phyloP scores from a whole-genome alignment of 2,797 vertebrate species.

The Coccyzus lansbergi region DNA sequence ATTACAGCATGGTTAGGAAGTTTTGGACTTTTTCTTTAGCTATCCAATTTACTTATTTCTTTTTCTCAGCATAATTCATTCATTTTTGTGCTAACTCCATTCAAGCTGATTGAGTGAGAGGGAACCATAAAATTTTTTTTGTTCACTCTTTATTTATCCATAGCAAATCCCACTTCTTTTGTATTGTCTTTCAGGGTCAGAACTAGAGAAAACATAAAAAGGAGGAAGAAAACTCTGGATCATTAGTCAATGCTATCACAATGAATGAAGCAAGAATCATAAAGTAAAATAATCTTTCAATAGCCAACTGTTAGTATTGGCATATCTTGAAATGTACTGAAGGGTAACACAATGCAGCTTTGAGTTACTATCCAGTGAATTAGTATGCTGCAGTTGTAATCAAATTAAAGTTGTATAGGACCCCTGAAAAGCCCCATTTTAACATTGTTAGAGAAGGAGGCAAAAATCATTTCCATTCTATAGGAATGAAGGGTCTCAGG shows the following conservation, averaged over 20 bases:
- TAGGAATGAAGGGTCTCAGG: conserved; percentile 34
- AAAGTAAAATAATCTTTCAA: not conserved
- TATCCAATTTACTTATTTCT: not conserved
- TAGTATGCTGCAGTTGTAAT: conserved; percentile 20
- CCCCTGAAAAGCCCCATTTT: not conserved
- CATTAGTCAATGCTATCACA: not conserved
- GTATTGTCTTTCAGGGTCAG: not conserved
- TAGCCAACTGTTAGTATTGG: not conserved
- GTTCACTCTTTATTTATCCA: not conserved
- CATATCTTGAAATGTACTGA: not conserved
- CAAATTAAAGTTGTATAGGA: conserved; percentile 14
- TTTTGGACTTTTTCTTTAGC: not conserved
- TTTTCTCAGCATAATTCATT: not conserved
- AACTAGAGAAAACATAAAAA: conserved; percentile 8
- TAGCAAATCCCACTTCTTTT: not conserved
- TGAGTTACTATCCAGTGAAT: not conserved
- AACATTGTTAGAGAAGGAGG: not conserved
- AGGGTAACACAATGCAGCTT: not conserved
- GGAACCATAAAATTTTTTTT: not conserved
- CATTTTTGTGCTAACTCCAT: not conserved
- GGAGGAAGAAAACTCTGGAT: not conserved
- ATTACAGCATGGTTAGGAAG: not conserved
- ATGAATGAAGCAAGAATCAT: conserved; percentile 3
- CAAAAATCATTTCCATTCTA: conserved; percentile 20
- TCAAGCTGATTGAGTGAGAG: not conserved